phyloP scores from a whole-genome alignment of 2,888 invertebrate genomes.

The Argyresthia goedartella region DNA sequence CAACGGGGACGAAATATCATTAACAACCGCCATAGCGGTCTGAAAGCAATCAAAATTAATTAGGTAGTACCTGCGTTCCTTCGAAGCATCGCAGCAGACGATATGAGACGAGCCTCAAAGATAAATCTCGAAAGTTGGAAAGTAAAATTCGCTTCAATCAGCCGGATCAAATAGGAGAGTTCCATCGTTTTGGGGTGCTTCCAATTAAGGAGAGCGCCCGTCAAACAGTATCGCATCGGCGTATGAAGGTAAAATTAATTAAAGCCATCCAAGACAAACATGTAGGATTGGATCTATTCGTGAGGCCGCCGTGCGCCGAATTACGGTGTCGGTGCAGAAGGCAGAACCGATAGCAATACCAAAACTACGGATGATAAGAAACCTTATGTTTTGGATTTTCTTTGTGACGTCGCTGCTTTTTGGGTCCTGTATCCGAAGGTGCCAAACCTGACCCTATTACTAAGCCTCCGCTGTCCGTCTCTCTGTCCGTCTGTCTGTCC shows the following conservation, averaged over 20 bases:
- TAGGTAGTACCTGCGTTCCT: slow-evolving; percentile 35
- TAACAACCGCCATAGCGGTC: slow-evolving; percentile 38
- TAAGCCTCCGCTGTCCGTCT: too few relatives aligned
- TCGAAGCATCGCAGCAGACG: slow-evolving; percentile 13
- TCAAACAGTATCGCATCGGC: slow-evolving; percentile 59
- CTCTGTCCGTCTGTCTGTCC: too few relatives aligned
- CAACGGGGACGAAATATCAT: slow-evolving; percentile 45
- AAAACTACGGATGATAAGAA: too few relatives aligned
- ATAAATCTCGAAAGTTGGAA: slow-evolving; percentile 62
- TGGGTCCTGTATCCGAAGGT: too few relatives aligned
- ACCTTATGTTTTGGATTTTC: too few relatives aligned
- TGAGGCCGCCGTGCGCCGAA: slow-evolving; percentile 49
- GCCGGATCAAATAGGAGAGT: slow-evolving; percentile 60
- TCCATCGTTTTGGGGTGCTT: slow-evolving; percentile 65
- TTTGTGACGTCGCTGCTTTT: too few relatives aligned
- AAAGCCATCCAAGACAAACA: slow-evolving; percentile 67
- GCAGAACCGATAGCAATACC: too few relatives aligned
- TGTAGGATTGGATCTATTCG: slow-evolving; percentile 60
- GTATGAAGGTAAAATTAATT: slow-evolving; percentile 71
- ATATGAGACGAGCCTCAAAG: slow-evolving; percentile 27
- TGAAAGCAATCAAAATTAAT: slow-evolving; percentile 60
- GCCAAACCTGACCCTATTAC: too few relatives aligned
- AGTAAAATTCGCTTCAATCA: slow-evolving; percentile 68
- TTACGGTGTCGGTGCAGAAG: slow-evolving; percentile 16
- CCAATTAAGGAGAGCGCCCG: slow-evolving; percentile 64